Base-by-base conservation (phyloP, 2,797 vertebrate genomes). In the Kryptopterus vitreolus region DNA sequence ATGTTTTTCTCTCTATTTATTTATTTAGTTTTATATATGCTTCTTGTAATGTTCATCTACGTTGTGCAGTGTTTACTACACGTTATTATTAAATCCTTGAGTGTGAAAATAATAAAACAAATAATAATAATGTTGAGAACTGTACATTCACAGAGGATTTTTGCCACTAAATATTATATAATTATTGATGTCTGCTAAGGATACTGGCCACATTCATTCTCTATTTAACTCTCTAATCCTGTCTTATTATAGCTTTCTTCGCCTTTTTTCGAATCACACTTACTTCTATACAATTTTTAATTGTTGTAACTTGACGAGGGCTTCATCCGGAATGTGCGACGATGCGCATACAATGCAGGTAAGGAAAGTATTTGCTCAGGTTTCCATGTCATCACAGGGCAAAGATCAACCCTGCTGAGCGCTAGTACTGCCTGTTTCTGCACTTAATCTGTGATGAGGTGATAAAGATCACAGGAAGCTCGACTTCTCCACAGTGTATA, bases 361-460 rank as follows among this genome's bases (percentile, higher is more conserved):
- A 77, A 16, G 96, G 95, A 79, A 96, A 96, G 82, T 92, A 93
- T 22, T 90, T 92, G 72, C 93, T 91, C 88, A 98, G 93, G 82
- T 86, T 95, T 96, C 97, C 96, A 98, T 85, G 96, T 95, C 0
- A 95, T 92, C 78, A 96, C 96, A 0, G 96, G 93, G 58, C 94
- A 94, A 81, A 98, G 89, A 84, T 98, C 96, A 0, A 89, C 92
- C 88, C 98, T 98, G 92, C 97, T 98, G 85, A 98, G 90, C 75
- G 97, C 94, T 87, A 98, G 88, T 69, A 96, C 87, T 50, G 96
- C 89, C 0, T 94, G 91, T 88, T 95, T 94, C 50, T 94, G 92
- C 29, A 96, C 88, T 26, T 96, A 93, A 74, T 83, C 91, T 1
- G 94, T 96, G 85, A 98, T 94, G 46, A 95, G 94, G 80, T 94